Base-by-base conservation (phyloP, 2,113 vertebrate genomes). In the Pica pica region DNA sequence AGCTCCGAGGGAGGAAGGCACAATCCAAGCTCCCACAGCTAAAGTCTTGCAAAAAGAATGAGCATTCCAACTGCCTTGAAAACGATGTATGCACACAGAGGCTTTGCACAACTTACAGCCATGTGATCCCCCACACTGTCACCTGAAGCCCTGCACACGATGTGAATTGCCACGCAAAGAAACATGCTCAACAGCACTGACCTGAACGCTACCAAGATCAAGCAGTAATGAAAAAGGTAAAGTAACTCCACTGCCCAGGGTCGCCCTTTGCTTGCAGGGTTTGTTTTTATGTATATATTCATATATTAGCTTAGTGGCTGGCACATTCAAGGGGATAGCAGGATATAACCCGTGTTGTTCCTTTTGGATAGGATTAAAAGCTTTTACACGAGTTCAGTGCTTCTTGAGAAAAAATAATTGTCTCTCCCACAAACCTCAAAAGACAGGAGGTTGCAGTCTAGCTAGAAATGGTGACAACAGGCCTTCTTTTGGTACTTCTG, bases 31-130 rank as follows among this genome's bases (percentile, higher is more conserved):
- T 89, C 90, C 59, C 50, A 53, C 42, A 92, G 86, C 86, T 71
- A 78, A 91, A 80, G 55, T 47, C 35, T 77, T 56, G 63, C 67
- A 64, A 68, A 83, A 86, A 85, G 41, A 83, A 87, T 49, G 64
- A 94, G 50, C 56, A 74, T 44, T 94, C n/a, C 82, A 70, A 76
- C 64, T 93, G 79, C 85, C 63, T 86, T 80, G 82, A 77, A 93
- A 91, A 79, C 95, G 79, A 93, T 64, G 59, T 42, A 78, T 92
- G 71, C 42, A 87, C 85, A 50, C 22, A 73, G 59, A 80, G 42
- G n/a, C 56, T 90, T 59, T 83, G 83, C 78, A 63, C 30, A 70
- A 14, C 35, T 59, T 50, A 42, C 37, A 85, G 91, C 74, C 67
- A 10, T 37, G 10, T 15, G 47, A 80, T 80, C 42, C 78, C 82